Percentiles rank a stretch among this genome's conserved stretches.
These are phyloP conservation scores for Carassius carassius DNA, from an alignment of 2,113 vertebrate genomes.

Conservation along the genomic window DNA sequence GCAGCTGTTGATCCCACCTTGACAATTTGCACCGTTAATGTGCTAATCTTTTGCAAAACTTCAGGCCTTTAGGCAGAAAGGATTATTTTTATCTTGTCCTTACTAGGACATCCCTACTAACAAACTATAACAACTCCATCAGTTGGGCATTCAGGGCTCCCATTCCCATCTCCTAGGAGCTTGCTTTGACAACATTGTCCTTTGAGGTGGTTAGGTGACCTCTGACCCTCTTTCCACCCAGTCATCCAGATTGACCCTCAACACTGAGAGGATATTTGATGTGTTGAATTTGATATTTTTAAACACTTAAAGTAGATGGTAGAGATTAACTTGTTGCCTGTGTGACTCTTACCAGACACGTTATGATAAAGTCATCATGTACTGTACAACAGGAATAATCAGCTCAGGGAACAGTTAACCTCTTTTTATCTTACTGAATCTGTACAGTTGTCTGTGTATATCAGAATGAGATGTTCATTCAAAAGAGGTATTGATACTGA, in stretches of 20 bases:
- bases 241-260: conserved; percentile 46
- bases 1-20: conserved; percentile 3
- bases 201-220: conserved; percentile 53
- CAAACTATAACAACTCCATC: conserved; percentile 60
- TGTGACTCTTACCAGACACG: too few relatives aligned
- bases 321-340: neutral
- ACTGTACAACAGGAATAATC: neutral
- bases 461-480: conserved; percentile 6
- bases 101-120: conserved; percentile 9
- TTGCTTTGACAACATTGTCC: conserved; percentile 51
- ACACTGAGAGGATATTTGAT: neutral
- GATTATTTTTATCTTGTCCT: conserved; percentile 53
- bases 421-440: neutral
- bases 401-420: conserved; percentile 1
- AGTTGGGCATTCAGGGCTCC: neutral
- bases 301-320: neutral
- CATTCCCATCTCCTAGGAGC: conserved; percentile 31
- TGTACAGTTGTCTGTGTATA: neutral
- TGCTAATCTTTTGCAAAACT: conserved; percentile 28
- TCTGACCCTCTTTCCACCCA: conserved; percentile 63
- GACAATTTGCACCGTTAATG: conserved; percentile 40
- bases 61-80: conserved; percentile 34
- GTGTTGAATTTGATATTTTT: conserved; percentile 4
- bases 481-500: conserved; percentile 65
- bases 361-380: conserved; percentile 2